A percentile compares a stretch with the other conserved stretches of the same genome.
Evolutionary conservation across 1,140 invertebrate genomes (phyloP).

Genomic region (Diabrotica virgifera): DNA sequence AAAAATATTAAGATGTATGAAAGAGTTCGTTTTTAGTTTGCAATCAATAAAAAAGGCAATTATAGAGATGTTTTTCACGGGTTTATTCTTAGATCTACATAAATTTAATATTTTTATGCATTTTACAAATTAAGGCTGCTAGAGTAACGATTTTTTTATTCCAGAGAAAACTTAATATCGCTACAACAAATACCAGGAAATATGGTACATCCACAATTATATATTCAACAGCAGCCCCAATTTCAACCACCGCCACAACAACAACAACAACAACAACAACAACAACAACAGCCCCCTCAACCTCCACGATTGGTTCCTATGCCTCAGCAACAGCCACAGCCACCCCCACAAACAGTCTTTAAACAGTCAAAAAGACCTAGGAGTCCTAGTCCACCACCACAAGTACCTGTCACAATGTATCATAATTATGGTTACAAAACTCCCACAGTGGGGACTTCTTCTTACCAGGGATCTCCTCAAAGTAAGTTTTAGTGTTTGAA

Average conservation of each 20-base stretch:
- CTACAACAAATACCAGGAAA: constrained; percentile 58
- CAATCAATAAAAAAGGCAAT: too few relatives aligned
- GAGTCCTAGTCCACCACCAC: constrained; percentile 65
- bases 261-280: constrained; percentile 20
- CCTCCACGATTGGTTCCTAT: constrained; percentile 22
- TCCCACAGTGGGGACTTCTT: constrained; percentile 48
- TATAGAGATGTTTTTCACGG: too few relatives aligned
- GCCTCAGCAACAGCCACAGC: constrained; percentile 21
- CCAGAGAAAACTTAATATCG: constrained; percentile 42
- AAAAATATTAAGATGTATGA: too few relatives aligned
- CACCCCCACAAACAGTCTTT: constrained; percentile 32
- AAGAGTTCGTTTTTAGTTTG: too few relatives aligned
- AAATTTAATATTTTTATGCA: too few relatives aligned
- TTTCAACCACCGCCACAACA: constrained; percentile 24
- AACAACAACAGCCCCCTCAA: constrained; percentile 24
- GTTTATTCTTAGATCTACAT: too few relatives aligned
- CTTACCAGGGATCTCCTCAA: constrained; percentile 49
- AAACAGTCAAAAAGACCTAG: constrained; percentile 61
- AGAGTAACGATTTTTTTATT: constrained; percentile 14
- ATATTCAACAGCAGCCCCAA: constrained; percentile 40
- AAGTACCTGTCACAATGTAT: constrained; percentile 50
- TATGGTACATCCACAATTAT: constrained; percentile 52
- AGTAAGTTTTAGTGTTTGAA: constrained; percentile 50
- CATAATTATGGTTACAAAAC: constrained; percentile 57
- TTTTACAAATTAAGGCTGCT: too few relatives aligned